Conservation (phyloP, 2,888 invertebrate species). For the Tanypteryx hageni region DNA sequence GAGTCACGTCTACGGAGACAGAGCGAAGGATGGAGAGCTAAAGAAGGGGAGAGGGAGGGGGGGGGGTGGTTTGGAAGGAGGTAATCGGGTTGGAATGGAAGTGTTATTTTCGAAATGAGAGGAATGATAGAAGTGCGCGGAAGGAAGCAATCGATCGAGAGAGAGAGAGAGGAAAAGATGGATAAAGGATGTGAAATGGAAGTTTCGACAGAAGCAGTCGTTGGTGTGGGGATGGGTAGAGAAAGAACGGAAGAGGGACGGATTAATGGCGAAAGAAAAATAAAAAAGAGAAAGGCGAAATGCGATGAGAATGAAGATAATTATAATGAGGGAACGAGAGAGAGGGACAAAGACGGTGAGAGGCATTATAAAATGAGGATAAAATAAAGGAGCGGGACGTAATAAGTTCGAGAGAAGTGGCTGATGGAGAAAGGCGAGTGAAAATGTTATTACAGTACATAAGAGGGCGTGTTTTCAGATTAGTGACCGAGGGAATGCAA, state of each 20-base stretch:
- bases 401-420: too few relatives aligned
- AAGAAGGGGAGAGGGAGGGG: not conserved
- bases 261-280: not conserved
- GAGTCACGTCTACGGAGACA: conserved; percentile 20
- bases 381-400: not conserved
- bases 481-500: not conserved
- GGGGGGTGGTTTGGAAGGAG: not conserved
- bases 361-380: not conserved
- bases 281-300: not conserved
- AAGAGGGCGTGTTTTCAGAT: not conserved
- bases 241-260: not conserved
- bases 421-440: not conserved
- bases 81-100: not conserved
- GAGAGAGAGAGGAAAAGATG: not conserved
- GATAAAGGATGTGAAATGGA: not conserved
- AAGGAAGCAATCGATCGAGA: conserved; percentile 7
- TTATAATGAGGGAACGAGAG: conserved; percentile 28
- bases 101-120: conserved; percentile 28
- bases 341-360: not conserved
- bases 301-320: conserved; percentile 17
- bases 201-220: not conserved
- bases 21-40: not conserved
- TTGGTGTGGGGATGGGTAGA: not conserved
- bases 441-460: not conserved
- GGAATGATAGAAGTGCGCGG: conserved; percentile 18